Percentiles rank a stretch among this genome's conserved stretches.
These are phyloP conservation scores for Tylochromis polylepis DNA, from an alignment of 2,113 vertebrate genomes.

Conservation along the genomic window DNA sequence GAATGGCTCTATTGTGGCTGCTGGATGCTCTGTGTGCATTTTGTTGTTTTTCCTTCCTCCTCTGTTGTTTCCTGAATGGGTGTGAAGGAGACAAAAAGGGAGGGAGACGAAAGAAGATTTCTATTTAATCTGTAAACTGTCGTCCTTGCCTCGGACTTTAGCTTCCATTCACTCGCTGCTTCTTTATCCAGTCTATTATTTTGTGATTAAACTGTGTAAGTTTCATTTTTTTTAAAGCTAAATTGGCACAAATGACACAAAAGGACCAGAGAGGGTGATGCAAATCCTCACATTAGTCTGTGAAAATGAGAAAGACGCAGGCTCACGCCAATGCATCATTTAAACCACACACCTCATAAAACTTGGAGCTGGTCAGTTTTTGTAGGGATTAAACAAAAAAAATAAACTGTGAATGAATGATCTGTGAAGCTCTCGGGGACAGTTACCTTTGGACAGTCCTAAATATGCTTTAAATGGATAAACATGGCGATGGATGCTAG, in stretches of 20 bases:
- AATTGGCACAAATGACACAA: background rate
- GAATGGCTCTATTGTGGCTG: background rate
- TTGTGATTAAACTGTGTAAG: background rate
- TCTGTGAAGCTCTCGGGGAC: background rate
- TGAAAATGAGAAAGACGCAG: background rate
- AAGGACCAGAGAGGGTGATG: background rate
- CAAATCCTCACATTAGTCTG: background rate
- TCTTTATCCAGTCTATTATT: background rate
- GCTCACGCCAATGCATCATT: background rate
- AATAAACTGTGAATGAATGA: background rate
- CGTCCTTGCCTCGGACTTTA: background rate
- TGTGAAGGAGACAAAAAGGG: background rate
- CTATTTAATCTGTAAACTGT: background rate
- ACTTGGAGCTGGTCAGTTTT: background rate
- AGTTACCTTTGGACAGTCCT: background rate
- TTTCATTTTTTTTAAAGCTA: background rate
- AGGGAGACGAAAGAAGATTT: background rate
- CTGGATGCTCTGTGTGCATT: background rate
- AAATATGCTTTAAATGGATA: background rate
- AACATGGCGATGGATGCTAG: background rate
- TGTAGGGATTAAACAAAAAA: fast-evolving
- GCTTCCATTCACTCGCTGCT: background rate
- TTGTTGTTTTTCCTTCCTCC: conserved; percentile 41
- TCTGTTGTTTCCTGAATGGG: conserved; percentile 31
- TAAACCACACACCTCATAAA: background rate